Percentiles rank a stretch among this genome's conserved stretches.
Evolutionary conservation across 2,888 invertebrate genomes (phyloP).

Genomic region (Ceramica pisi): DNA sequence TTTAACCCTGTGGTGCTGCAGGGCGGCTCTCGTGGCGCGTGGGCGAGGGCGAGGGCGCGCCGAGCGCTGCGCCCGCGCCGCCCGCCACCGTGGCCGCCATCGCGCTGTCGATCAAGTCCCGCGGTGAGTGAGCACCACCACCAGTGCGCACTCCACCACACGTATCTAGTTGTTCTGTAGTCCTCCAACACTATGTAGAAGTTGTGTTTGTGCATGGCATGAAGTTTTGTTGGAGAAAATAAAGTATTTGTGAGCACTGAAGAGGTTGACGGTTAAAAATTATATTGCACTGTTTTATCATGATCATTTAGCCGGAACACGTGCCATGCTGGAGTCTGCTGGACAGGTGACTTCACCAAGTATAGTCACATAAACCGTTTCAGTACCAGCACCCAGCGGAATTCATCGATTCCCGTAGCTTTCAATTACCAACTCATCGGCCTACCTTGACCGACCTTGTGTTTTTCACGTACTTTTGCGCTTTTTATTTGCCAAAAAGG

Average conservation of each 20-base stretch:
- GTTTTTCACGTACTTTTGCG: background rate
- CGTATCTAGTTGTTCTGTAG: slow-evolving; percentile 19
- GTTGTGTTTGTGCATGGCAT: slow-evolving; percentile 31
- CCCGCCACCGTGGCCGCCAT: slow-evolving; percentile 82
- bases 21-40: slow-evolving; percentile 61
- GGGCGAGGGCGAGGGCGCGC: slow-evolving; percentile 53
- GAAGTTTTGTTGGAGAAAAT: slow-evolving; percentile 10
- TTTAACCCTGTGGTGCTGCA: slow-evolving; percentile 31
- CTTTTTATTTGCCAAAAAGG: background rate
- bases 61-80: slow-evolving; percentile 67
- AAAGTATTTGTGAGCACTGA: slow-evolving; percentile 22
- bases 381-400: background rate
- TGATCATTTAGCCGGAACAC: background rate
- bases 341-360: no score
- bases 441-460: background rate
- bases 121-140: slow-evolving; percentile 80
- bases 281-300: slow-evolving; percentile 10
- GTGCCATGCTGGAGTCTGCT: background rate
- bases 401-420: background rate
- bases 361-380: background rate
- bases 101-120: slow-evolving; percentile 85
- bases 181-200: slow-evolving; percentile 4
- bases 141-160: slow-evolving; percentile 36
- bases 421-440: background rate
- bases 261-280: background rate